Percentiles rank a stretch among this genome's conserved stretches.
These are phyloP conservation scores for Dasypolia templi DNA, from an alignment of 2,888 invertebrate genomes.

Conservation along the genomic window DNA sequence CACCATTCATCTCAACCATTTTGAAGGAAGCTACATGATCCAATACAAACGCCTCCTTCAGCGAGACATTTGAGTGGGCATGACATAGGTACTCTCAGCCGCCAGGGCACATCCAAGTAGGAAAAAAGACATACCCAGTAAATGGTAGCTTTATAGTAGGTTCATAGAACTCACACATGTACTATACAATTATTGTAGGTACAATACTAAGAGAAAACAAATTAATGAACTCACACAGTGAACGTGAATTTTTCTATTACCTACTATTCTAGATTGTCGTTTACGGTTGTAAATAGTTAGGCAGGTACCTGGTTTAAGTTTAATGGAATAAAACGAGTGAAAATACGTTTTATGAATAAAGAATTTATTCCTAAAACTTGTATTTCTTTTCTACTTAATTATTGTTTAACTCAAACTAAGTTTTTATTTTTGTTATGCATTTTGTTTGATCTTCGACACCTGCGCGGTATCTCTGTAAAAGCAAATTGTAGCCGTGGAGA, in stretches of 20 bases:
- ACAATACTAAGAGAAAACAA: too few relatives aligned
- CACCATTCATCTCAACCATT: too few relatives aligned
- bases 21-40: too few relatives aligned
- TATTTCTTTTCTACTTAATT: not conserved
- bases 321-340: constrained; percentile 9
- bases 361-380: not conserved
- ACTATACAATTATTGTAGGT: not conserved
- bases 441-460: too few relatives aligned
- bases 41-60: not conserved
- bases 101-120: not conserved
- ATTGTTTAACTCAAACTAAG: too few relatives aligned
- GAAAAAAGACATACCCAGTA: not conserved
- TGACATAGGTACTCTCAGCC: not conserved
- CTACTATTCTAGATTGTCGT: not conserved
- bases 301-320: not conserved
- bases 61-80: not conserved
- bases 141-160: not conserved
- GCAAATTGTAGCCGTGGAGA: too few relatives aligned
- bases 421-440: too few relatives aligned
- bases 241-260: not conserved
- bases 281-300: not conserved
- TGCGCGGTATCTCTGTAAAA: too few relatives aligned
- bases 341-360: constrained; percentile 3
- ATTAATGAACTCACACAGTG: not conserved
- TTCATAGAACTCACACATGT: not conserved